Base-by-base conservation (phyloP, 53 echinoderm and acorn worm species). In the Luidia sarsii region DNA sequence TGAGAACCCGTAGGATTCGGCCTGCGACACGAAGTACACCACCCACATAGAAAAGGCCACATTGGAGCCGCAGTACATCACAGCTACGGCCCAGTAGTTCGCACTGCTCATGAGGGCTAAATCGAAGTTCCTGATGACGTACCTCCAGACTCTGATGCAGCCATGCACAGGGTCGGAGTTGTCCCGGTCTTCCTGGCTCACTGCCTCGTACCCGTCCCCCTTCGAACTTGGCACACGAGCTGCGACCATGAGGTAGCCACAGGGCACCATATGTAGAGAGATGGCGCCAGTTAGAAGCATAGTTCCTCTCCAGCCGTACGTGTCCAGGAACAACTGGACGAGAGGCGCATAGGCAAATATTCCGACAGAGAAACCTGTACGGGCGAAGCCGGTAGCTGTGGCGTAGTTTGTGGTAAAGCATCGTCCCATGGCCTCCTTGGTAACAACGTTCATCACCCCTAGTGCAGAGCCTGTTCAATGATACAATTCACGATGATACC, bases 21-120 rank as follows among this genome's bases (percentile, higher is more conserved):
- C 71, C 24, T 71, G 71, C 36, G 71, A 71, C n/a, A 71, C 71
- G 24, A 71, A 71, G 9, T 71, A 71, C 33, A 71, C 23, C 20
- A 54, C 0, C 71, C 71, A 71, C 53, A 71, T 53, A 2, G 22
- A 20, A 9, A 35, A 71, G 4, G 53, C 21, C 9, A 54, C 33
- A 11, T 54, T 35, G 7, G 37, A 11, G 20, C 36, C n/a, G 71
- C 71, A 71, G 7, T 22, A 0, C 24, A 71, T 71, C 34, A 54
- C 36, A 7, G 71, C 71, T 22, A 71, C 14, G 8, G 55, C 10
- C 71, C 71, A 71, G 55, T 54, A 71, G 18, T 55, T 53, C 3
- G 4, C 19, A 35, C 54, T 45, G 18, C 32, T 1, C 1, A 71
- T 24, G 4, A 71, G 35, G 31, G 23, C 25, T 0, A 71, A 13